Evolutionary conservation across 1,140 invertebrate species (phyloP), one percentile per base, ranked within the genome.

Genomic region (Globodera rostochiensis): DNA sequence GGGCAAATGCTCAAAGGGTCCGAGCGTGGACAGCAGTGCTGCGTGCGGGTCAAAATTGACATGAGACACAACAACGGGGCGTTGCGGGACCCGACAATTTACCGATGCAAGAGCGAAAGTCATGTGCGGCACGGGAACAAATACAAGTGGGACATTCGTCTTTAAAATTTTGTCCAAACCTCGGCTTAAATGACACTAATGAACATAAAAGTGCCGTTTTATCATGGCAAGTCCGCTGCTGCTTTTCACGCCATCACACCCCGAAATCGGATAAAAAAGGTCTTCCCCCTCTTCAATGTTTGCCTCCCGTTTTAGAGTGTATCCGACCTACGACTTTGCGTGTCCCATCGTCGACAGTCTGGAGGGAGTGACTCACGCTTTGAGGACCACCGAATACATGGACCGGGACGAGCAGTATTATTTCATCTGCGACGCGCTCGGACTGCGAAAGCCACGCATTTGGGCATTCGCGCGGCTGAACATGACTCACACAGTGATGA

Each of bases 281-380:
- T 36, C 2, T 36, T 36, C 36, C 25, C 25, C 25, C 25, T 36
- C 25, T 36, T 36, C 25, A 36, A 36, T 36, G 25, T 36, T 2
- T 36, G 25, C 25, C 25, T 2, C 25, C 36, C 2, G 2, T 36
- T 25, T 36, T 36, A 97, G 96, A 88, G 96, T 97, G 5, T 99
- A 99, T 91, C 98, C 98, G 47, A 99, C 97, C 0, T 99, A 99
- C 89, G 98, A 99, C 91, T 99, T 99, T 92, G 96, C 97, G 1
- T 99, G 98, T 91, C 98, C 98, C 5, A 98, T 99, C 88, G 97
- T 99, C 4, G 98, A 99, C 91, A 94, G 95, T 73, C 92, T 98
- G 73, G 98, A 99, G 92, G 94, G 94, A 79, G 96, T 99, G 7
- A 99, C 97, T 0, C 98, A 99, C 90, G 95, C 96, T 6, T 91